Conservation (phyloP, 2,888 invertebrate species). For the Volucella bombylans region DNA sequence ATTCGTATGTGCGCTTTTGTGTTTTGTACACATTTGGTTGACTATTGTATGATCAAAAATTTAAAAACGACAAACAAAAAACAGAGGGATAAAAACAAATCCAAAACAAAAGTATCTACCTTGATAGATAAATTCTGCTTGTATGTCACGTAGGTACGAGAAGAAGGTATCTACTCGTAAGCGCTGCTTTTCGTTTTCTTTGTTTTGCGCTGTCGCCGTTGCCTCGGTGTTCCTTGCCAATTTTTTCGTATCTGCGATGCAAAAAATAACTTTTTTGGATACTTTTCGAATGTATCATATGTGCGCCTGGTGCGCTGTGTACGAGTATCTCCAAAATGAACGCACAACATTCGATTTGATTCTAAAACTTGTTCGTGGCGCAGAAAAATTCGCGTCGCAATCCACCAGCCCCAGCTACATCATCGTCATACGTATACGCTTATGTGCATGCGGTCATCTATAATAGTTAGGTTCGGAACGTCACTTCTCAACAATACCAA, state of each 20-base stretch:
- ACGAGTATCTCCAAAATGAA: constrained; percentile 63
- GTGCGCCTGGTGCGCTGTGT: constrained; percentile 46
- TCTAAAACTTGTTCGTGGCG: constrained; percentile 56
- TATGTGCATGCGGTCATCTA: constrained; percentile 48
- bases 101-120: constrained; percentile 47
- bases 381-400: constrained; percentile 8
- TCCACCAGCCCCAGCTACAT: constrained; percentile 5
- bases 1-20: constrained; percentile 40
- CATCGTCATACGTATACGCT: constrained; percentile 13
- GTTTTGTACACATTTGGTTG: constrained; percentile 56
- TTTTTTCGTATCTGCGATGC: constrained; percentile 50
- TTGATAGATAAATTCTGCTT: constrained; percentile 73
- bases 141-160: constrained; percentile 72
- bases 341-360: constrained; percentile 38
- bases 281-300: constrained; percentile 45
- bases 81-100: constrained; percentile 28
- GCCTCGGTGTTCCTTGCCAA: constrained; percentile 66
- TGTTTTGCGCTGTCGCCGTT: constrained; percentile 34
- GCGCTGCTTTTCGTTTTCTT: constrained; percentile 55
- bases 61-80: constrained; percentile 34
- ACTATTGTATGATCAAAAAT: constrained; percentile 51
- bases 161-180: constrained; percentile 56
- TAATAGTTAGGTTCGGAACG: constrained; percentile 14
- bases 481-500: constrained; percentile 32
- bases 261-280: constrained; percentile 53